Conservation (phyloP, 2,113 vertebrate genomes). For the Oncorhynchus keta region DNA sequence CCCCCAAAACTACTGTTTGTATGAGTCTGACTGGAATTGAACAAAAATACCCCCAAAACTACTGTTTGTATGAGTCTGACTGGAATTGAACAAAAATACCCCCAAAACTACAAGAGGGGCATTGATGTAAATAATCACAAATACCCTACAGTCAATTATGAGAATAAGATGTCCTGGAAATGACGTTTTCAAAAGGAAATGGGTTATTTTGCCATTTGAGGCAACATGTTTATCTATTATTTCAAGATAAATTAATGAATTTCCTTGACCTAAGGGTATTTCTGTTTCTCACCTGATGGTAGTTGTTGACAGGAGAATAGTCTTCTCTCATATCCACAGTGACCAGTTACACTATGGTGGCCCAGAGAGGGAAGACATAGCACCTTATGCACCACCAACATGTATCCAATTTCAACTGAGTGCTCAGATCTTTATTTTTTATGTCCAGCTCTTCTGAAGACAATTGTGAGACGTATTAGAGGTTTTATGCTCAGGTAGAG, state of each 20-base stretch:
- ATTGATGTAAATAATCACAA: too few relatives aligned
- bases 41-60: too few relatives aligned
- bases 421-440: constrained; percentile 47
- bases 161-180: too few relatives aligned
- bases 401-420: constrained; percentile 46
- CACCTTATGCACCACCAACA: constrained; percentile 18
- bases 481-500: constrained; percentile 43
- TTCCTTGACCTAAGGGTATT: not conserved
- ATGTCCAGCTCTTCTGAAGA: constrained; percentile 50
- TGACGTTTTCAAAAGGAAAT: not conserved
- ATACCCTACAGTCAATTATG: too few relatives aligned
- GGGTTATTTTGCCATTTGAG: not conserved
- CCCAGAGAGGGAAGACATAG: not conserved
- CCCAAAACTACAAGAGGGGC: not conserved
- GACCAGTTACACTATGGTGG: too few relatives aligned
- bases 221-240: too few relatives aligned
- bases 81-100: too few relatives aligned
- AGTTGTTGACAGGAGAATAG: too few relatives aligned
- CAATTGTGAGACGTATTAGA: constrained; percentile 26
- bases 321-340: too few relatives aligned
- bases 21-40: not conserved
- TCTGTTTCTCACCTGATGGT: too few relatives aligned
- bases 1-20: constrained; percentile 22
- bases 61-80: not conserved
- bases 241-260: not conserved